phyloP scores from a whole-genome alignment of 2,888 invertebrate genomes.

The Encarsia formosa region DNA sequence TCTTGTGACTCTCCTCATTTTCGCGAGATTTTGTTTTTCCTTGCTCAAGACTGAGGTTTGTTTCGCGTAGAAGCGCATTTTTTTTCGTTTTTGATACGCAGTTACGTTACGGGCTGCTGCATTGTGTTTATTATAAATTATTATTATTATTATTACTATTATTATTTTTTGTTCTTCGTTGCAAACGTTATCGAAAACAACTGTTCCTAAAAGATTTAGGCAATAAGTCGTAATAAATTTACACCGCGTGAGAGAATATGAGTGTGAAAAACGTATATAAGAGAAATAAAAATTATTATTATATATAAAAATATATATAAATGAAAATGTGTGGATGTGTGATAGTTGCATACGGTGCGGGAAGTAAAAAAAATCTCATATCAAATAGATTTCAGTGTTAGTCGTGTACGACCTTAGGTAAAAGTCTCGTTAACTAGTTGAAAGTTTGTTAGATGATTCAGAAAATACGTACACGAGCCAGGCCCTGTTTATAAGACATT shows the following conservation, averaged over 20 bases:
- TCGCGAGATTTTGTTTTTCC: conserved; percentile 33
- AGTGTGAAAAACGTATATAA: not conserved
- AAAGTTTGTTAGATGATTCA: conserved; percentile 48
- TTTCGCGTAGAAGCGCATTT: conserved; percentile 31
- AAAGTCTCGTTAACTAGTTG: conserved; percentile 52
- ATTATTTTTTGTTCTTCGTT: conserved; percentile 36
- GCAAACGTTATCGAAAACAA: conserved; percentile 47
- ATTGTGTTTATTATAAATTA: conserved; percentile 20
- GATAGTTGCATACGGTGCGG: conserved; percentile 26
- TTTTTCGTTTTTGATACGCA: conserved; percentile 23
- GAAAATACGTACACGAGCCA: conserved; percentile 47
- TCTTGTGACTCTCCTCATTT: conserved; percentile 4
- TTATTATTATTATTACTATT: conserved; percentile 17
- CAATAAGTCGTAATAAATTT: conserved; percentile 46
- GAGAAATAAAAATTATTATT: conserved; percentile 2
- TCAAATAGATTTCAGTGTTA: conserved; percentile 52
- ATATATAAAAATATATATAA: conserved; percentile 14
- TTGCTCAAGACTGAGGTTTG: conserved; percentile 47
- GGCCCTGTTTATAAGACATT: conserved; percentile 49
- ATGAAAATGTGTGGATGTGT: conserved; percentile 28
- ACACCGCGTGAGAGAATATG: conserved; percentile 11
- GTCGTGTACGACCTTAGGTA: conserved; percentile 49
- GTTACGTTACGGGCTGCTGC: conserved; percentile 13
- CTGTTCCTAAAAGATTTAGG: conserved; percentile 51
- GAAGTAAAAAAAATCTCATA: conserved; percentile 46